These are phyloP conservation scores for Tetrax tetrax DNA, from an alignment of 2,113 vertebrate genomes.

Conservation along the genomic window DNA sequence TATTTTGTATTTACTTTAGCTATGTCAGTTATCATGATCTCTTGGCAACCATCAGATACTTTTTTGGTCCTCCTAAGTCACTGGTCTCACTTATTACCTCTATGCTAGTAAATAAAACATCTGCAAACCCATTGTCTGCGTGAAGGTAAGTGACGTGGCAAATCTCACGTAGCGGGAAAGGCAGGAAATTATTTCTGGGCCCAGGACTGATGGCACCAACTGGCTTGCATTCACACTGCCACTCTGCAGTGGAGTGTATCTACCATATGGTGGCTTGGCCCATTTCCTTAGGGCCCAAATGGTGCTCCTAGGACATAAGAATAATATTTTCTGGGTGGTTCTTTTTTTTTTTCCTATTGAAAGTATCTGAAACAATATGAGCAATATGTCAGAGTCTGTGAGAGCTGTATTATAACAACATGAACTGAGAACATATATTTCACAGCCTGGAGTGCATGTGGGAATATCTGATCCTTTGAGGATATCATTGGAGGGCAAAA, in stretches of 20 bases:
- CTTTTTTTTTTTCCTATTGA: not conserved
- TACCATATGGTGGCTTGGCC: fast-evolving
- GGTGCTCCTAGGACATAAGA: not conserved
- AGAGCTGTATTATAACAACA: not conserved
- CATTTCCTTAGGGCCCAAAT: not conserved
- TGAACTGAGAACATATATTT: not conserved
- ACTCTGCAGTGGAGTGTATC: not conserved
- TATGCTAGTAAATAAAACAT: not conserved
- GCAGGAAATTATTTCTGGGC: not conserved
- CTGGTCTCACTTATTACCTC: not conserved
- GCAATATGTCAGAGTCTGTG: not conserved
- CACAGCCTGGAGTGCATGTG: not conserved
- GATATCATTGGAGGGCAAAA: not conserved
- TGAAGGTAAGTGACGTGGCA: not conserved
- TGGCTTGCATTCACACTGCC: not conserved
- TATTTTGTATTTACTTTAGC: not conserved
- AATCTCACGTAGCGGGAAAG: fast-evolving
- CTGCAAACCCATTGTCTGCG: not conserved
- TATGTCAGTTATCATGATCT: not conserved
- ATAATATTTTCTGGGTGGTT: not conserved
- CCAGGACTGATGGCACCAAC: not conserved
- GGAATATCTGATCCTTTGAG: not conserved
- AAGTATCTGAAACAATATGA: not conserved
- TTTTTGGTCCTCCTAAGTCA: not conserved
- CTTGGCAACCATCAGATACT: not conserved